These are phyloP conservation scores for Andrena dorsata DNA, from an alignment of 2,888 invertebrate species.

Conservation along the genomic window DNA sequence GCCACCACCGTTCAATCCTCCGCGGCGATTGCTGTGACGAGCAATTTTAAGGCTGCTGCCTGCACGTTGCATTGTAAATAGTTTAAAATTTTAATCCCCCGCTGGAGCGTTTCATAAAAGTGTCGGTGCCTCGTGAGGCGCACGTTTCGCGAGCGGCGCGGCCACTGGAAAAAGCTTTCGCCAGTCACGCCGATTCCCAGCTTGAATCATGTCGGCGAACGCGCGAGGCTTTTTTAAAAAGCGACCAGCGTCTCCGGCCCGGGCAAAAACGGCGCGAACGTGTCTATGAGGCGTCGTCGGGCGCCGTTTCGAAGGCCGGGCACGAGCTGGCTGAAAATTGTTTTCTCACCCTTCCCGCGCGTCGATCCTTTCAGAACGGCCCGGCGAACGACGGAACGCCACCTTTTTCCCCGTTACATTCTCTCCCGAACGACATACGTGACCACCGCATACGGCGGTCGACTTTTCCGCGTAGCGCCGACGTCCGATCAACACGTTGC, in stretches of 20 bases:
- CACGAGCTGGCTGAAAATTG: conserved; percentile 73
- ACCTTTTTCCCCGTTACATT: conserved; percentile 61
- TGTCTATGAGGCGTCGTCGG: conserved; percentile 65
- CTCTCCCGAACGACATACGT: conserved; percentile 69
- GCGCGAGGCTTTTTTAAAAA: conserved; percentile 66
- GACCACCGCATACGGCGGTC: conserved; percentile 56
- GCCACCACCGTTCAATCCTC: background rate
- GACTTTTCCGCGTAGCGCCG: conserved; percentile 18
- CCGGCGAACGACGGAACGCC: conserved; percentile 36
- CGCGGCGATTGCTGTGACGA: background rate
- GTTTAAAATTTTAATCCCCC: conserved; percentile 23
- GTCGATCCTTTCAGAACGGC: conserved; percentile 61
- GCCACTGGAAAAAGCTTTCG: conserved; percentile 38
- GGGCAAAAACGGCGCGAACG: conserved; percentile 68
- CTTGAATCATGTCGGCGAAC: conserved; percentile 60
- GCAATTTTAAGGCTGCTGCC: background rate
- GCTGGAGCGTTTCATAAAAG: conserved; percentile 28
- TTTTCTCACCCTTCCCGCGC: conserved; percentile 72
- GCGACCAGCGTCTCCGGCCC: conserved; percentile 30
- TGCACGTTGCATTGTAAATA: background rate
- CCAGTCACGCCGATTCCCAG: conserved; percentile 48
- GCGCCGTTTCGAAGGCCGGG: conserved; percentile 68
- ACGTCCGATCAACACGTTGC: conserved; percentile 41
- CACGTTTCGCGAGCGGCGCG: conserved; percentile 17
- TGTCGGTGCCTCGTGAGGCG: conserved; percentile 3